phyloP scores from a whole-genome alignment of 2,888 invertebrate species.

The Pterostichus niger region DNA sequence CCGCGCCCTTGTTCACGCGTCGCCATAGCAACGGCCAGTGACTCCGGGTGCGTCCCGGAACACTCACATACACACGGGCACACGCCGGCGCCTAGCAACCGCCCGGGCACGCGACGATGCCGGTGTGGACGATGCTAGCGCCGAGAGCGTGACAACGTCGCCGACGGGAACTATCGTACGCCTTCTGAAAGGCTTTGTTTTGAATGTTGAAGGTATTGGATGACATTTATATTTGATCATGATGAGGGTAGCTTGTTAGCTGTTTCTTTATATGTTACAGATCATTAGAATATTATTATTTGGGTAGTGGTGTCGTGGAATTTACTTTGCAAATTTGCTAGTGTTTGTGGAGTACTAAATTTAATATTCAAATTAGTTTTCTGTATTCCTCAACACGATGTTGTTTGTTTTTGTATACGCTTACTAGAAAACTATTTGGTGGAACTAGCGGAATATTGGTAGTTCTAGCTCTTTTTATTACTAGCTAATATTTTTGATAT shows the following conservation, averaged over 20 bases:
- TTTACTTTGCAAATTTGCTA: neutral
- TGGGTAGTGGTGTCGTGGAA: neutral
- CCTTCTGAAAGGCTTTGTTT: slow-evolving; percentile 2
- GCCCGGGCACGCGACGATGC: slow-evolving; percentile 47
- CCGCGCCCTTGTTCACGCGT: slow-evolving; percentile 63
- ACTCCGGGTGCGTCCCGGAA: slow-evolving; percentile 63
- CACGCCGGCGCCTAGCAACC: slow-evolving; percentile 56
- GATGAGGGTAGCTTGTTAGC: slow-evolving; percentile 12
- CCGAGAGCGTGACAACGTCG: neutral
- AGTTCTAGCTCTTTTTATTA: too few species aligned
- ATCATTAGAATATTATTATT: neutral
- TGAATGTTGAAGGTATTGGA: neutral
- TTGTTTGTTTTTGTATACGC: neutral
- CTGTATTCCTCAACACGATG: neutral
- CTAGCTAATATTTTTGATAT: too few species aligned
- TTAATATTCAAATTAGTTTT: slow-evolving; percentile 10
- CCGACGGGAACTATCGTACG: neutral
- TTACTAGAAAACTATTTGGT: neutral
- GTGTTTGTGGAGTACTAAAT: neutral
- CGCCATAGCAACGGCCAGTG: slow-evolving; percentile 60
- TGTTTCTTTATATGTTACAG: slow-evolving; percentile 5
- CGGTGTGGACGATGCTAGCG: neutral
- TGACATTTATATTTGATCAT: slow-evolving; percentile 28
- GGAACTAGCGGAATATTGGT: neutral
- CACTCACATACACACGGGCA: slow-evolving; percentile 10